These are phyloP conservation scores for Lucilia cuprina DNA, from an alignment of 1,140 invertebrate species.

Conservation along the genomic window DNA sequence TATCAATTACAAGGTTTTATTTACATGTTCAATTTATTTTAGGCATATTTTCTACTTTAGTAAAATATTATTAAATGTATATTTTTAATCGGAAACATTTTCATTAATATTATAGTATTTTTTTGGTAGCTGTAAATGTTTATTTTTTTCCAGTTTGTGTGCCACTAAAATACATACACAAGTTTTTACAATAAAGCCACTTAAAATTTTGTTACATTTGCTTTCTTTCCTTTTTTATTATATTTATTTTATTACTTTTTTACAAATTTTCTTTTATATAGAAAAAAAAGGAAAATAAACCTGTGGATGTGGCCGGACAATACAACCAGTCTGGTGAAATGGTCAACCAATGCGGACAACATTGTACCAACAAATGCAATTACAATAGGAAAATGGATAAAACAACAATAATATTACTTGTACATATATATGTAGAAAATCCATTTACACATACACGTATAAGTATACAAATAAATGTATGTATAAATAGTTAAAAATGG, in stretches of 20 bases:
- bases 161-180: background rate
- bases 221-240: background rate
- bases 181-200: background rate
- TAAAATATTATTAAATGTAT: background rate
- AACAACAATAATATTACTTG: background rate
- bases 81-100: background rate
- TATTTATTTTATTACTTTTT: background rate
- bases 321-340: background rate
- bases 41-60: background rate
- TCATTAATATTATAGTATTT: background rate
- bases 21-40: background rate
- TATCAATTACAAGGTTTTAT: background rate
- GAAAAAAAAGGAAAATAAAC: background rate
- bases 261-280: background rate
- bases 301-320: background rate
- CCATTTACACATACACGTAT: background rate
- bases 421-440: background rate
- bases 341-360: constrained; percentile 12
- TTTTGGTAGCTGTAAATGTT: too few species aligned
- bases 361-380: background rate
- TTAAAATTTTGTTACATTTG: background rate
- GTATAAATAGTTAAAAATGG: too few species aligned
- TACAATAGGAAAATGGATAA: background rate
- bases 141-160: background rate
- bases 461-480: background rate